Base-by-base conservation (phyloP, 2,888 invertebrate genomes). In the Acrobasis suavella region DNA sequence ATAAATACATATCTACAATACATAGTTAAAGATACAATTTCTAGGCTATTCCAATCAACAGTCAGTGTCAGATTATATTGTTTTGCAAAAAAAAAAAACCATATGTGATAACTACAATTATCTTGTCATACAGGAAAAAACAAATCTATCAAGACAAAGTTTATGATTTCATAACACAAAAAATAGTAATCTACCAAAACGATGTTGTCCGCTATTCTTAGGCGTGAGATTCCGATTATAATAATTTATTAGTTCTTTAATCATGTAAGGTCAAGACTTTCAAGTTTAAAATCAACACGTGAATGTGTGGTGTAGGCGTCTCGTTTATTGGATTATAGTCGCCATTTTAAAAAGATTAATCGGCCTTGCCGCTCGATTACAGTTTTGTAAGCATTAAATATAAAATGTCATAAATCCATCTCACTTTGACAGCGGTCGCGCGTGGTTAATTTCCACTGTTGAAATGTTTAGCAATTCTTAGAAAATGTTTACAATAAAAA, bases 281-380 rank as follows among this genome's bases (percentile, higher is more conserved):
- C 65, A 61, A 68, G 60, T 62, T 52, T 51, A 39, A 67, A 64
- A 67, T 62, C 63, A 68, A 67, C 62, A 64, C 67, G 68, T 68
- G 67, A 67, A 60, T 60, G 69, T 67, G 71, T 68, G 74, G 72
- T 72, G 73, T 73, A 72, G 68, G 64, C 62, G 67, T 78, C 73
- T 72, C 75, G 70, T 75, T 56, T 73, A 69, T 69, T 71, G 68
- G 72, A 73, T 74, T 73, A 72, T 64, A 72, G 68, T 68, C 63
- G 62, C 67, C 66, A 68, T 73, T 70, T 68, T 61, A 63, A 68
- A 70, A 73, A 72, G 72, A 76, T 66, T 68, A 67, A 72, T 71
- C 59, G 73, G 70, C 77, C 77, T 78, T 69, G 73, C 67, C 68
- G 64, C 65, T 75, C 80, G 77, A 81, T 80, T 78, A 72, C 64